These are phyloP conservation scores for Papilio polytes DNA, from an alignment of 1,140 invertebrate species.

Conservation along the genomic window DNA sequence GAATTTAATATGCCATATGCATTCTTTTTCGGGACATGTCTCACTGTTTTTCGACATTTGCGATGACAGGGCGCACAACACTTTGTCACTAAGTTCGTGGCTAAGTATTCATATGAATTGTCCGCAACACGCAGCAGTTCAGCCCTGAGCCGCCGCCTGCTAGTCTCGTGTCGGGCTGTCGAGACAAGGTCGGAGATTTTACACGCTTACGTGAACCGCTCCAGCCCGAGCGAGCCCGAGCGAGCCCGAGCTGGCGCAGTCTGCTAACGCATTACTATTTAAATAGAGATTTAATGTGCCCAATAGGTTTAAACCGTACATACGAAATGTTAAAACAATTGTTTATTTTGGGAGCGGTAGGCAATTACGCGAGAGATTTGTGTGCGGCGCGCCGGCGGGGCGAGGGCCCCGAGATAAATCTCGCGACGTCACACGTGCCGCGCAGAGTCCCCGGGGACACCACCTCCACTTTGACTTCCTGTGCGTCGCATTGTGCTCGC, in stretches of 20 bases:
- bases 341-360: conserved; percentile 10
- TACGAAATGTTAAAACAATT: conserved; percentile 29
- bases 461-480: not conserved
- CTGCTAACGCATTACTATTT: not conserved
- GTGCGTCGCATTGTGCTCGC: not conserved
- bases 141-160: not conserved
- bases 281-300: conserved; percentile 24
- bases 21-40: too few species aligned
- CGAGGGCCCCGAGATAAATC: not conserved
- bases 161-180: not conserved
- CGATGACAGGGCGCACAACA: too few species aligned
- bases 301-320: conserved; percentile 2
- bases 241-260: not conserved
- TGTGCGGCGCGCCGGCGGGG: conserved; percentile 14
- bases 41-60: too few species aligned
- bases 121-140: not conserved
- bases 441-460: conserved; percentile 3
- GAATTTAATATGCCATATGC: too few species aligned
- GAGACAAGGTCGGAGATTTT: not conserved
- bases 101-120: not conserved
- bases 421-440: conserved; percentile 6
- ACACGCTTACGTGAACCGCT: not conserved
- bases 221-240: too few species aligned
- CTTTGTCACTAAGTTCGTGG: too few species aligned
- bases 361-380: conserved; percentile 26